Evolutionary conservation across 2,888 invertebrate genomes (phyloP), one percentile per base, ranked within the genome.

Genomic region (Synanthedon formicaeformis): DNA sequence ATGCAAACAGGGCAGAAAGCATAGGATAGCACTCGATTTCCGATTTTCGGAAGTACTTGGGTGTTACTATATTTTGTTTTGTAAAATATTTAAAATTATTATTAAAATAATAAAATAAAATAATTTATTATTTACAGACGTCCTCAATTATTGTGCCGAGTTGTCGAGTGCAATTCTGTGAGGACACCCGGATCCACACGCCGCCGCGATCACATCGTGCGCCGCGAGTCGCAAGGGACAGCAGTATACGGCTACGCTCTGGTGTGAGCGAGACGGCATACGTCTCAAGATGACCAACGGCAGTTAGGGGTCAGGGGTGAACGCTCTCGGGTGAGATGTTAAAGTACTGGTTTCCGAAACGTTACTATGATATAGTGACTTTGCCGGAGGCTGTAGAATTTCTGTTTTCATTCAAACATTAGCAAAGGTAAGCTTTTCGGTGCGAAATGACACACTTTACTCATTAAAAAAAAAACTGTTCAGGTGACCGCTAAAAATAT

Each of bases 291-390:
- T 86, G 86, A 84, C 86, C 86, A 85, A 78, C 78, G 74, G 73
- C 73, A 75, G 75, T 78, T 78, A 78, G 80, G 71, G 86, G 86
- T 87, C 86, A 87, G 71, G 80, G 86, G 86, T 87, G 84, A 87
- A 87, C 69, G 86, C 80, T 85, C 86, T 79, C 70, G 74, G 81
- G 78, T 78, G 79, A 80, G 73, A 75, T 73, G 74, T 72, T 70
- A 71, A 65, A 64, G 62, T 59, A 60, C 61, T 58, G 57, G 57
- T 60, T 49, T 59, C 57, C 57, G 58, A 56, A 57, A 53, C 53
- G 55, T 57, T 63, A 63, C 65, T 51, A 51, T 51, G 54, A 23
- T 51, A 62, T 62, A 60, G 55, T 56, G 69, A 65, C 69, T 66
- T 67, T 65, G 71, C 71, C 72, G 64, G 54, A 55, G 65, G 73